Percentiles rank a stretch among this genome's conserved stretches.
These are phyloP conservation scores for Poecilia velifera DNA, from an alignment of 2,797 vertebrate genomes.

Conservation along the genomic window DNA sequence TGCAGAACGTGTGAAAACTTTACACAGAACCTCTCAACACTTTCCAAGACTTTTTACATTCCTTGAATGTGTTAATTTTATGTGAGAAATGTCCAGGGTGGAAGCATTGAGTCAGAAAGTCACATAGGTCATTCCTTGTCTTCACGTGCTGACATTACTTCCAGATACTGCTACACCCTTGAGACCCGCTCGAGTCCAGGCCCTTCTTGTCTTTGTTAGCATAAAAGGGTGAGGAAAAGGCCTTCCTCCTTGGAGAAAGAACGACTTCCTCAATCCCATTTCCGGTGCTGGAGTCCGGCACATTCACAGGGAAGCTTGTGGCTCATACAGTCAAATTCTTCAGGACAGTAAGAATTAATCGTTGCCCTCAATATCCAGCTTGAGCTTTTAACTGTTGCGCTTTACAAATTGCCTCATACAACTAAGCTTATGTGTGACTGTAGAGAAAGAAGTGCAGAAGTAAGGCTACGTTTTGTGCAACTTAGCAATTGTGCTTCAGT, in stretches of 20 bases:
- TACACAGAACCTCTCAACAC: neutral
- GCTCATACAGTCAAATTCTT: conserved; percentile 46
- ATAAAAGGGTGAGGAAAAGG: conserved; percentile 80
- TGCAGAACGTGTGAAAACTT: neutral
- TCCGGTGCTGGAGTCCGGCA: conserved; percentile 65
- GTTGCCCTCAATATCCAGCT: conserved; percentile 11
- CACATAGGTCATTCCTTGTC: conserved; percentile 62
- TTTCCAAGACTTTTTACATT: neutral
- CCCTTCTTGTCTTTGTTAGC: conserved; percentile 80
- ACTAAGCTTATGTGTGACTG: neutral
- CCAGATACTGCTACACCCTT: conserved; percentile 69
- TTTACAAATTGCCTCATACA: conserved; percentile 2
- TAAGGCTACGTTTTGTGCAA: conserved; percentile 28
- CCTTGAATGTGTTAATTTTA: neutral
- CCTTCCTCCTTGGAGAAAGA: conserved; percentile 69
- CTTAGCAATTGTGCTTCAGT: conserved; percentile 22
- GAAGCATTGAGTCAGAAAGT: conserved; percentile 41
- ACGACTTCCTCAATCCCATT: conserved; percentile 66
- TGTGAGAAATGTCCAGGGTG: conserved; percentile 42
- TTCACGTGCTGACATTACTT: conserved; percentile 58
- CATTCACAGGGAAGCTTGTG: conserved; percentile 53
- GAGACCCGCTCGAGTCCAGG: conserved; percentile 61
- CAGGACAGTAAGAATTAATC: conserved; percentile 46
- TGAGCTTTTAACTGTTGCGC: conserved; percentile 5
- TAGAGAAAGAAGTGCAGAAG: conserved; percentile 11